Evolutionary conservation across 2,113 vertebrate genomes (phyloP).

Genomic region (Equus przewalskii): DNA sequence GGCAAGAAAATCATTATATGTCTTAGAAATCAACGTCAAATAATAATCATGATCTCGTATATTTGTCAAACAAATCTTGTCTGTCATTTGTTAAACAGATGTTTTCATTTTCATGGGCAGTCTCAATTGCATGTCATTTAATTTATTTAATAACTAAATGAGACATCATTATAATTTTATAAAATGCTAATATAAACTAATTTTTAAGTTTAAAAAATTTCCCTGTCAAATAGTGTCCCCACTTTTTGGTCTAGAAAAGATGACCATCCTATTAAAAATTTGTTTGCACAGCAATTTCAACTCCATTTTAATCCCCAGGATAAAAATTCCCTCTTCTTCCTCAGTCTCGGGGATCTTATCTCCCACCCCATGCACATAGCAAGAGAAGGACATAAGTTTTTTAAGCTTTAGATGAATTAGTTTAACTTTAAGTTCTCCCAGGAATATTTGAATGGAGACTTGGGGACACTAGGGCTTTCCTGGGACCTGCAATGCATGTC

Average conservation of each 20-base stretch:
- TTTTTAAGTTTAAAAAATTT: slow-evolving; percentile 7
- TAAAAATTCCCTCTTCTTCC: background rate
- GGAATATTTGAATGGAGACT: background rate
- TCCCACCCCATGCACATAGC: fast-evolving
- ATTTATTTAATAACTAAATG: slow-evolving; percentile 10
- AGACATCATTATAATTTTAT: background rate
- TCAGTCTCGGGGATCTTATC: background rate
- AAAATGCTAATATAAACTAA: slow-evolving; percentile 19
- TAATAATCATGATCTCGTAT: background rate
- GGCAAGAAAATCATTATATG: slow-evolving; percentile 33
- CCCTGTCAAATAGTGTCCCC: background rate
- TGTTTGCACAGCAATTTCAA: background rate
- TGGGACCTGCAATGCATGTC: background rate
- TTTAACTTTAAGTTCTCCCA: background rate
- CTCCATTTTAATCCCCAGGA: background rate
- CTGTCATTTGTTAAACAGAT: slow-evolving; percentile 19
- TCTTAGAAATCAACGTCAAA: slow-evolving; percentile 42
- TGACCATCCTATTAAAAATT: background rate
- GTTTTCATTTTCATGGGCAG: slow-evolving; percentile 18
- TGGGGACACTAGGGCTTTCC: background rate
- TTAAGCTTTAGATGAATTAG: background rate
- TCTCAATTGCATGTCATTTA: background rate
- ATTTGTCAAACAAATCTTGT: background rate
- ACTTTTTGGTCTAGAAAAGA: background rate
- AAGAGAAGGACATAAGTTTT: background rate